A percentile compares a stretch with the other conserved stretches of the same genome.
These are phyloP conservation scores for Myotis findleyi DNA, from an alignment of 2,797 vertebrate species.

Conservation along the genomic window DNA sequence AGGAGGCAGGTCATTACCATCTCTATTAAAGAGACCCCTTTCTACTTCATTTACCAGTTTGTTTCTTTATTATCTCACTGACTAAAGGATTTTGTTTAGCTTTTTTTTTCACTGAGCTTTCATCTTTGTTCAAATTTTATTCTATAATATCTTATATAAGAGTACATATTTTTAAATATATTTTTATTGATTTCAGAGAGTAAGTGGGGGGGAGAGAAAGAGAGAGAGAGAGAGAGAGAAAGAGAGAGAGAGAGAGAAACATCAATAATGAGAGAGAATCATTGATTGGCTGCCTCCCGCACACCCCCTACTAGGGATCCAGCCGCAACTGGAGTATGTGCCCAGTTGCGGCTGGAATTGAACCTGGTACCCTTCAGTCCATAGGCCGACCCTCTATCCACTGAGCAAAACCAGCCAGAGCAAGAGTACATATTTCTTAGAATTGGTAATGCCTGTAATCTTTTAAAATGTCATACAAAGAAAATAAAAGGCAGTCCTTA, in stretches of 20 bases:
- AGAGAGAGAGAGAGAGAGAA: too few species aligned
- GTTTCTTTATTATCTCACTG: not conserved
- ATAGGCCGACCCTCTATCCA: too few species aligned
- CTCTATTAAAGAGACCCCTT: not conserved
- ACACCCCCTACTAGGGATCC: too few species aligned
- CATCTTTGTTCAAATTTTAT: slow-evolving; percentile 14
- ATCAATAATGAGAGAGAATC: too few species aligned
- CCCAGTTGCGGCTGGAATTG: too few species aligned
- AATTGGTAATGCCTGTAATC: not conserved
- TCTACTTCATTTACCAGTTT: not conserved
- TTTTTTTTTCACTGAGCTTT: slow-evolving; percentile 24
- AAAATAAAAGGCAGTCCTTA: not conserved
- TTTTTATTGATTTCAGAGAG: too few species aligned
- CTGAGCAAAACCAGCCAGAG: too few species aligned
- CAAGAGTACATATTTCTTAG: not conserved
- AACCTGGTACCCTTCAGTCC: too few species aligned
- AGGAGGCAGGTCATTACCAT: not conserved
- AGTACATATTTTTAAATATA: not conserved
- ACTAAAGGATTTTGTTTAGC: not conserved
- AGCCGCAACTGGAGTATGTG: too few species aligned
- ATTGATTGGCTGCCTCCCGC: too few species aligned
- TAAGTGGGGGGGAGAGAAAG: too few species aligned
- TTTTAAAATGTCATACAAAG: not conserved
- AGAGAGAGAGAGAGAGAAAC: too few species aligned
- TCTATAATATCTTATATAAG: not conserved